phyloP scores from a whole-genome alignment of 2,113 vertebrate genomes.

The Pleuronectes platessa region DNA sequence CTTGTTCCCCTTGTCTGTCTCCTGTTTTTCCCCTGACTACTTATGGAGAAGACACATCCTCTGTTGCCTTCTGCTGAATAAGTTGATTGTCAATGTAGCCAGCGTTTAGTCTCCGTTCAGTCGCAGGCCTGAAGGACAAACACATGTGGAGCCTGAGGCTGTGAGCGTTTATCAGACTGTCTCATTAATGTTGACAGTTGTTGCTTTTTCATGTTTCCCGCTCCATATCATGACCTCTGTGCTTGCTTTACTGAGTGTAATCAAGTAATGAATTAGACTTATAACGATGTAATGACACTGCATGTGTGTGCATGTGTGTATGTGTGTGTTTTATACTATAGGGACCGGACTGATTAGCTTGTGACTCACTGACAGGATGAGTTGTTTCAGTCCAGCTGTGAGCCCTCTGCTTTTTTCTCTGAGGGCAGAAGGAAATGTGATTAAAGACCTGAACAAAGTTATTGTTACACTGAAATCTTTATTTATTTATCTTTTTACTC shows the following conservation, averaged over 20 bases:
- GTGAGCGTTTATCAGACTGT: not conserved
- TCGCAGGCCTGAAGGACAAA: not conserved
- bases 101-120: not conserved
- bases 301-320: not conserved
- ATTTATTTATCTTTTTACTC: too few relatives aligned
- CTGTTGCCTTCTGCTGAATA: not conserved
- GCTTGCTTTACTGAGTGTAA: not conserved
- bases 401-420: not conserved
- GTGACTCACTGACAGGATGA: not conserved
- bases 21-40: not conserved
- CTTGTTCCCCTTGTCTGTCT: not conserved
- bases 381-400: not conserved
- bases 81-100: conserved; percentile 1
- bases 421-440: not conserved
- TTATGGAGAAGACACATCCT: not conserved
- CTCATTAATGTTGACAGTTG: conserved; percentile 12
- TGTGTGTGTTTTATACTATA: not conserved
- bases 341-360: not conserved
- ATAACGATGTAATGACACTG: not conserved
- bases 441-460: not conserved
- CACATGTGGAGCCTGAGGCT: not conserved
- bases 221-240: not conserved
- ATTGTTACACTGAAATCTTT: not conserved
- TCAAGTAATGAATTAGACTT: not conserved
- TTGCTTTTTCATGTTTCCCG: not conserved